A percentile compares a stretch with the other conserved stretches of the same genome.
Evolutionary conservation across 2,113 vertebrate species (phyloP).

Genomic region (Phasianus colchicus): DNA sequence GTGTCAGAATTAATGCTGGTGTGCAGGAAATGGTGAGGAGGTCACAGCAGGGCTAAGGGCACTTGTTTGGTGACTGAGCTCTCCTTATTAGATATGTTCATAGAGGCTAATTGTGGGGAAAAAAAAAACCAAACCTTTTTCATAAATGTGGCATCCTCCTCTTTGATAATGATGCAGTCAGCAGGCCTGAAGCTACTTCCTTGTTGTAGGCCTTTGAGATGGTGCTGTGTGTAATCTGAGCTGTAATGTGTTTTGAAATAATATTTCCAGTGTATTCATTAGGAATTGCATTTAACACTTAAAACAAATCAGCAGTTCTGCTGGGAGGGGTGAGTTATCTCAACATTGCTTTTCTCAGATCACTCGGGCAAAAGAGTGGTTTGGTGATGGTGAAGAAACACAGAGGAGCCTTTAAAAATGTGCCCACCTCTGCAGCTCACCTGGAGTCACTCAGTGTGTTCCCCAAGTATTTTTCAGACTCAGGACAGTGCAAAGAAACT

Average conservation of each 20-base stretch:
- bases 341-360: background rate
- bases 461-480: background rate
- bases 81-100: background rate
- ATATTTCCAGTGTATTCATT: background rate
- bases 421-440: background rate
- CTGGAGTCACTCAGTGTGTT: background rate
- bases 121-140: background rate
- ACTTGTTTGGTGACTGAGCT: rapidly evolving
- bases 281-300: background rate
- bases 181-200: background rate
- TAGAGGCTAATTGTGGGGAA: background rate
- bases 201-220: background rate
- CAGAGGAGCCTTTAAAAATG: background rate
- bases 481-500: background rate
- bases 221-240: background rate
- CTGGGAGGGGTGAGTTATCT: background rate
- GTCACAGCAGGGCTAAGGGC: background rate
- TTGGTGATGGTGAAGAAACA: background rate
- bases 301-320: background rate
- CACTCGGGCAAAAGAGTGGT: rapidly evolving
- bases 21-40: background rate
- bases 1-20: background rate
- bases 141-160: background rate
- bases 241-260: background rate
- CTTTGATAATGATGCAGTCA: background rate